Evolutionary conservation across 1,140 invertebrate genomes (phyloP).

Genomic region (Agrypnia vestita): DNA sequence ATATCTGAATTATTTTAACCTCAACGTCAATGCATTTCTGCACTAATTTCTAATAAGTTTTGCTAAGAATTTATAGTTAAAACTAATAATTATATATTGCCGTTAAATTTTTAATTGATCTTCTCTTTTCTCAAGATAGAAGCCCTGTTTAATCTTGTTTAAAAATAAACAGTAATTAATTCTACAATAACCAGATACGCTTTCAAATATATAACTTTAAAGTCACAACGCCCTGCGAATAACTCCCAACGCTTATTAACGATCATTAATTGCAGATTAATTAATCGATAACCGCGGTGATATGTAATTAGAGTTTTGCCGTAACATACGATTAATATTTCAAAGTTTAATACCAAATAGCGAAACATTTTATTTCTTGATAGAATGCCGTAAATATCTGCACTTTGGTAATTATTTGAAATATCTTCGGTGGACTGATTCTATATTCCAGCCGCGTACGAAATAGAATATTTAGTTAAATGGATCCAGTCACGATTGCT

Average conservation of each 20-base stretch:
- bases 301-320: constrained; percentile 58
- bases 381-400: constrained; percentile 26
- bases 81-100: no score
- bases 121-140: not conserved
- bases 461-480: constrained; percentile 32
- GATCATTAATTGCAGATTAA: constrained; percentile 58
- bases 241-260: constrained; percentile 38
- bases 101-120: not conserved
- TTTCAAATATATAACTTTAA: constrained; percentile 26
- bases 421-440: not conserved
- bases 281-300: constrained; percentile 59
- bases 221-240: constrained; percentile 28
- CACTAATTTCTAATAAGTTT: no score
- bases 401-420: constrained; percentile 18
- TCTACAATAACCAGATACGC: constrained; percentile 11
- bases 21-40: no score
- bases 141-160: constrained; percentile 18
- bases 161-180: constrained; percentile 35
- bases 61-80: no score
- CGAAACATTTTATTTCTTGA: constrained; percentile 17
- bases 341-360: not conserved
- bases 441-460: not conserved
- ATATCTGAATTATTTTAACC: no score
- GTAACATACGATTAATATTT: constrained; percentile 36
- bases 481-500: constrained; percentile 27